Conservation (phyloP, 2,888 invertebrate species). For the Hofmannophila pseudospretella region DNA sequence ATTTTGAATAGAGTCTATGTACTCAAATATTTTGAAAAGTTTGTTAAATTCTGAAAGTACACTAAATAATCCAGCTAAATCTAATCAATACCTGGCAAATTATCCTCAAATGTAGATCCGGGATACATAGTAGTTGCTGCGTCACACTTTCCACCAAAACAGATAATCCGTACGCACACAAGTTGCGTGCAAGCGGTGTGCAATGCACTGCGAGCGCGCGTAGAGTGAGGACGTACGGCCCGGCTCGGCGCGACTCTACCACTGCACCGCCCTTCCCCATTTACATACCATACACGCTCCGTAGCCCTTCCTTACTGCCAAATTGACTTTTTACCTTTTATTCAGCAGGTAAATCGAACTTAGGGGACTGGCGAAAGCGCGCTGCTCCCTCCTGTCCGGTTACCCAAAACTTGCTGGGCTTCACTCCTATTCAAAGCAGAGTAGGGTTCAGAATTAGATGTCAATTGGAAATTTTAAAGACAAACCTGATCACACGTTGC, state of each 20-base stretch:
- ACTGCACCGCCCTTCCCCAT: constrained; percentile 73
- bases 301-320: constrained; percentile 71
- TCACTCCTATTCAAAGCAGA: constrained; percentile 26
- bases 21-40: no score
- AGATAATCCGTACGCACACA: constrained; percentile 32
- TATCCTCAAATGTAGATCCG: constrained; percentile 56
- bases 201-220: constrained; percentile 29
- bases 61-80: no score
- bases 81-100: constrained; percentile 54
- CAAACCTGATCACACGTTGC: constrained; percentile 11
- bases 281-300: constrained; percentile 62
- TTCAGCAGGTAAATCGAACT: constrained; percentile 72
- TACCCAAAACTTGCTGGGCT: constrained; percentile 28
- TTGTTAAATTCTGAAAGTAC: no score
- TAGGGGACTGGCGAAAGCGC: constrained; percentile 64
- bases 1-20: no score
- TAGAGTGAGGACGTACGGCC: constrained; percentile 34
- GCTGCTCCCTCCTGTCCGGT: constrained; percentile 44
- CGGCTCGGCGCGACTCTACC: constrained; percentile 35
- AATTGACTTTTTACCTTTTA: constrained; percentile 77
- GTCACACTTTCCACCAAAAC: constrained; percentile 23
- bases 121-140: constrained; percentile 55
- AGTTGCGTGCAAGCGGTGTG: constrained; percentile 30
- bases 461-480: constrained; percentile 12
- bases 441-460: constrained; percentile 19